Conservation (phyloP, 2,888 invertebrate species). For the Baronia brevicornis region DNA sequence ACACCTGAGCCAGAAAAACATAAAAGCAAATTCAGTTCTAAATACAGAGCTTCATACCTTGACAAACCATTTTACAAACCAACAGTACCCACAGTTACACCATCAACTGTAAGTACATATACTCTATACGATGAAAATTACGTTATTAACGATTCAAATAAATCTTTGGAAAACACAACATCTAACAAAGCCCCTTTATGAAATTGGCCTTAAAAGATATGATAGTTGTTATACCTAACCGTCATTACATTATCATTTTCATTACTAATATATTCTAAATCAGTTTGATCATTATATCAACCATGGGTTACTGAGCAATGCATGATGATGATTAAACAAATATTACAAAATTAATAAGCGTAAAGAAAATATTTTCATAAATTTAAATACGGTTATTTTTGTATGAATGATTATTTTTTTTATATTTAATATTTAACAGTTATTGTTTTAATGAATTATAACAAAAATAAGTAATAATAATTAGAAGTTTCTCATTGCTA, state of each 20-base stretch:
- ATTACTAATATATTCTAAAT: slow-evolving; percentile 2
- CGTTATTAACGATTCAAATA: too few species aligned
- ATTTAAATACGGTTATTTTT: too few species aligned
- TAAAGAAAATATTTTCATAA: too few species aligned
- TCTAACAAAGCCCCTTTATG: slow-evolving; percentile 67
- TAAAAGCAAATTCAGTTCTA: slow-evolving; percentile 75
- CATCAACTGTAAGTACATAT: slow-evolving; percentile 73
- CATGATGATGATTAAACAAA: too few species aligned
- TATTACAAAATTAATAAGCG: too few species aligned
- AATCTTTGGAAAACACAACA: slow-evolving; percentile 1
- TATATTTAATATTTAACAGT: too few species aligned
- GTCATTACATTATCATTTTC: slow-evolving; percentile 20
- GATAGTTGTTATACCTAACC: slow-evolving; percentile 1
- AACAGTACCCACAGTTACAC: slow-evolving; percentile 76
- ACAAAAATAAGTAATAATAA: too few species aligned
- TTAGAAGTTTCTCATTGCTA: slow-evolving; percentile 56
- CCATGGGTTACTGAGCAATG: too few species aligned
- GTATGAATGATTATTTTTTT: too few species aligned
- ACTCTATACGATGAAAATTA: too few species aligned
- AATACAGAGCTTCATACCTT: slow-evolving; percentile 70
- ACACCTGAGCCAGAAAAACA: slow-evolving; percentile 61
- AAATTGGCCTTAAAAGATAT: slow-evolving; percentile 47
- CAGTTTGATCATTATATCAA: too few species aligned
- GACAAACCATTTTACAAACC: slow-evolving; percentile 78
- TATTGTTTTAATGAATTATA: too few species aligned